Percentiles rank a stretch among this genome's conserved stretches.
Evolutionary conservation across 2,113 vertebrate genomes (phyloP).

Genomic region (Lophotis ruficrista): DNA sequence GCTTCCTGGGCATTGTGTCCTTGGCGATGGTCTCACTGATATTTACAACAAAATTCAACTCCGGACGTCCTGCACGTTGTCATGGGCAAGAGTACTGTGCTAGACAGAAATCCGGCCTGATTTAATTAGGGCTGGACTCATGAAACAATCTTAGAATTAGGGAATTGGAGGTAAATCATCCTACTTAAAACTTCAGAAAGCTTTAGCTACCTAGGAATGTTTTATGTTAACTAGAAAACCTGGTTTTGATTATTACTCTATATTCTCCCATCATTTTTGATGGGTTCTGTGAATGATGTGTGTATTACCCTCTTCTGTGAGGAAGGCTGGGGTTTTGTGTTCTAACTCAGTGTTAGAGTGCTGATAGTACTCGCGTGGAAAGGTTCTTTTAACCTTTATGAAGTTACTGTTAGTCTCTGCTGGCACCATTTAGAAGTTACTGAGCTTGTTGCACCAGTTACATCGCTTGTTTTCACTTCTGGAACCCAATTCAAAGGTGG

Average conservation of each 20-base stretch:
- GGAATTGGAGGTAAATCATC: not conserved
- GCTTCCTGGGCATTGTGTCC: not conserved
- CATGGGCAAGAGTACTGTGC: not conserved
- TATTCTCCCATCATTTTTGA: not conserved
- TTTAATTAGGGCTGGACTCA: not conserved
- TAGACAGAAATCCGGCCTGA: not conserved
- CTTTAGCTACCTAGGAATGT: not conserved
- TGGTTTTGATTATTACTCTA: not conserved
- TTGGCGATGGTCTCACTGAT: not conserved
- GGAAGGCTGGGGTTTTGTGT: not conserved
- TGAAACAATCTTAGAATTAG: not conserved
- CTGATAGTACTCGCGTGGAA: not conserved
- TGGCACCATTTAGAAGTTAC: not conserved
- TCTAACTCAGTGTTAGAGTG: not conserved
- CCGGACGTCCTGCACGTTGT: not conserved
- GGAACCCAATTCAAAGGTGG: not conserved
- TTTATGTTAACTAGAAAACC: not conserved
- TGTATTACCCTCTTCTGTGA: not conserved
- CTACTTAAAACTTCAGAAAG: not conserved
- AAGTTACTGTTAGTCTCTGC: not conserved
- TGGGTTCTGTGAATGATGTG: not conserved
- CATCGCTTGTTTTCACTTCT: not conserved
- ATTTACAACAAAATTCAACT: not conserved
- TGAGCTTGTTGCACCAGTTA: not conserved
- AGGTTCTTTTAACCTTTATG: not conserved